A percentile compares a stretch with the other conserved stretches of the same genome.
These are phyloP conservation scores for Pseudococcus jackbeardsleyi DNA, from an alignment of 2,888 invertebrate species.

Conservation along the genomic window DNA sequence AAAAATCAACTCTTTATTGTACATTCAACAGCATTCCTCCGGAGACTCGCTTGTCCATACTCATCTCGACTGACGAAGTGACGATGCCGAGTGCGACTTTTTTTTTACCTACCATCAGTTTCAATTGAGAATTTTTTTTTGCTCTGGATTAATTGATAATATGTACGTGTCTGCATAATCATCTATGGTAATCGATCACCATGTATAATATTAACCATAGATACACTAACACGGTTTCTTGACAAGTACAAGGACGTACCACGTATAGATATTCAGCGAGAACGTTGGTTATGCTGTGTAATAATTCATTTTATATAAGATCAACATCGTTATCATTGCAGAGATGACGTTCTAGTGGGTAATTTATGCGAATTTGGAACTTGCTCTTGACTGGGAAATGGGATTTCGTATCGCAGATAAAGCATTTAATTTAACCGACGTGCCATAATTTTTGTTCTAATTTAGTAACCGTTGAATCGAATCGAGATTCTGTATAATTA, in stretches of 20 bases:
- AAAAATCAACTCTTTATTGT: conserved; percentile 5
- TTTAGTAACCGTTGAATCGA: neutral
- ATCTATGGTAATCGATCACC: neutral
- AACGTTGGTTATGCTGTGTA: neutral
- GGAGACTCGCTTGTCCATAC: neutral
- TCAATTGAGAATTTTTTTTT: neutral
- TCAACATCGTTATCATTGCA: neutral
- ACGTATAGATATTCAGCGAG: neutral
- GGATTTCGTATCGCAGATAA: neutral
- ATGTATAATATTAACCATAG: neutral
- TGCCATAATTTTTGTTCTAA: conserved; percentile 30
- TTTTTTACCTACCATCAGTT: neutral
- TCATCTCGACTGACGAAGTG: neutral
- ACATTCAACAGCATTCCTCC: neutral
- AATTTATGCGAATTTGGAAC: neutral
- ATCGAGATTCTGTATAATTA: neutral
- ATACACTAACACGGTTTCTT: conserved; percentile 38
- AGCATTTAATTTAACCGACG: neutral
- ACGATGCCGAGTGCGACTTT: neutral
- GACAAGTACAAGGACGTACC: conserved; percentile 39
- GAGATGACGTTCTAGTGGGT: neutral
- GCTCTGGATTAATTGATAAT: neutral
- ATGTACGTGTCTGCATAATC: neutral
- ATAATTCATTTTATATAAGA: neutral
- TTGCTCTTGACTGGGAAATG: neutral